Evolutionary conservation across 2,888 invertebrate species (phyloP).

Genomic region (Stenodera caucasica): DNA sequence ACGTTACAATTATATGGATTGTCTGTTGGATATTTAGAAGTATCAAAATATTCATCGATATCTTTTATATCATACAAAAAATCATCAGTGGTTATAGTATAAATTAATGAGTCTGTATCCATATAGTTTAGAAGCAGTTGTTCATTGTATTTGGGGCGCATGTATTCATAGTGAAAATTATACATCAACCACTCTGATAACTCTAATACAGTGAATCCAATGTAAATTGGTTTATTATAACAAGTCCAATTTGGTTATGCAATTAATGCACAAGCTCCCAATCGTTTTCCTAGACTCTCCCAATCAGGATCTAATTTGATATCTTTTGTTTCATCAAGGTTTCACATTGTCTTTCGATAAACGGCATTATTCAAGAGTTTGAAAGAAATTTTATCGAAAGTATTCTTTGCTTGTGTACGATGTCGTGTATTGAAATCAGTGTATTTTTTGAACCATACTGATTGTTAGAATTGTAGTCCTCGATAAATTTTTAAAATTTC

Average conservation of each 20-base stretch:
- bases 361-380: too few relatives aligned
- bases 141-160: too few relatives aligned
- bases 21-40: slow-evolving; percentile 11
- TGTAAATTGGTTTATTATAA: slow-evolving; percentile 50
- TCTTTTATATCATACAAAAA: slow-evolving; percentile 17
- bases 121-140: too few relatives aligned
- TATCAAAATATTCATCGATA: slow-evolving; percentile 18
- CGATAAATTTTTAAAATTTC: slow-evolving; percentile 40
- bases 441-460: slow-evolving; percentile 27
- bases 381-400: too few relatives aligned
- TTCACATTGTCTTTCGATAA: too few relatives aligned
- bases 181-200: too few relatives aligned
- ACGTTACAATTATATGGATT: slow-evolving; percentile 4
- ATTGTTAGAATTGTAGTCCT: slow-evolving; percentile 35
- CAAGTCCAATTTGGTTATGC: slow-evolving; percentile 20
- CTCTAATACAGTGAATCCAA: slow-evolving; percentile 51
- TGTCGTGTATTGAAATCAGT: slow-evolving; percentile 23
- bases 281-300: too few relatives aligned
- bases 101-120: too few relatives aligned
- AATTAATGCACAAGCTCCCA: too few relatives aligned
- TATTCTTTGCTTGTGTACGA: slow-evolving; percentile 10
- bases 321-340: too few relatives aligned
- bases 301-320: too few relatives aligned
- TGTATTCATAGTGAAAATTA: too few relatives aligned
- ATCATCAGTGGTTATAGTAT: slow-evolving; percentile 18